phyloP scores from a whole-genome alignment of 2,888 invertebrate species.

The Serrognathus titanus region DNA sequence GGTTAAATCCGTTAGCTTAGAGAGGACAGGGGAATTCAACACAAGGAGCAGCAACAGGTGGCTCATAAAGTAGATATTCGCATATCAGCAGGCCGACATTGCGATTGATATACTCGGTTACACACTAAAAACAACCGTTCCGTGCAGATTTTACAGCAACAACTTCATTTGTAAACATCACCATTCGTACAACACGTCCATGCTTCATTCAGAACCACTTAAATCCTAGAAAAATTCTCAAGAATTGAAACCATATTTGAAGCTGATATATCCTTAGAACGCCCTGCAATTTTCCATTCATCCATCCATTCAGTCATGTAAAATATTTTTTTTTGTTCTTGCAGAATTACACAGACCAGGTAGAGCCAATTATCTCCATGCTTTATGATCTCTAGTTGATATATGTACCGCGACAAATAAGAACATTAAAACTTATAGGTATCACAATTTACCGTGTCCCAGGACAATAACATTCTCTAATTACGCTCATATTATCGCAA shows the following conservation, averaged over 20 bases:
- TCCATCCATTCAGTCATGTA: too few species aligned
- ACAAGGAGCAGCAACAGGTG: conserved; percentile 48
- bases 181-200: too few species aligned
- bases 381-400: conserved; percentile 11
- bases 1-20: conserved; percentile 35
- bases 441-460: conserved; percentile 34
- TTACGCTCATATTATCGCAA: conserved; percentile 37
- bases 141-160: neutral
- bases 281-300: too few species aligned
- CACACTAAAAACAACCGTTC: conserved; percentile 1
- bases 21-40: conserved; percentile 29
- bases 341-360: too few species aligned
- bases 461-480: conserved; percentile 33
- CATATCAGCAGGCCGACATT: conserved; percentile 49
- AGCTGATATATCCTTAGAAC: too few species aligned
- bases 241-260: too few species aligned
- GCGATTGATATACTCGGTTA: conserved; percentile 44
- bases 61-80: conserved; percentile 55
- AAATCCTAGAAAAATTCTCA: too few species aligned
- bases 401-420: conserved; percentile 29
- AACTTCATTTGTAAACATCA: neutral
- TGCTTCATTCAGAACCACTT: too few species aligned
- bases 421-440: conserved; percentile 36
- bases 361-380: too few species aligned
- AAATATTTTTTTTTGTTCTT: too few species aligned